Base-by-base conservation (phyloP, 1,140 invertebrate species). In the Eumaeus atala region DNA sequence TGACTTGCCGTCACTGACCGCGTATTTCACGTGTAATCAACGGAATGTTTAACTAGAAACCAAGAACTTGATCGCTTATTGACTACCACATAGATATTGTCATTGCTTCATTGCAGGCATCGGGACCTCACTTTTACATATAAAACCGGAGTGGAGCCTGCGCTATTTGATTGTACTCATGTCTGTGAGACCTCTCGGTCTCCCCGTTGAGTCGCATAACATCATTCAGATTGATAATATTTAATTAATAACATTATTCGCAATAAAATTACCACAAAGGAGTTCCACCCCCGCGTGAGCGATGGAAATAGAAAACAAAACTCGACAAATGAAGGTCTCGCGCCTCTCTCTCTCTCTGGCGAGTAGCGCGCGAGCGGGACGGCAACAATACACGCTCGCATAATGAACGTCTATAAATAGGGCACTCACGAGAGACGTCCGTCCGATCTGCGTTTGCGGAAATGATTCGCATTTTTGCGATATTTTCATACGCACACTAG, bases 311-410 rank as follows among this genome's bases (percentile, higher is more conserved):
- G 75, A 74, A 67, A 56, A 44, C 40, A 44, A 44, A 67, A 58
- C 60, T 61, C 71, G 70, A 77, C 77, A 83, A 78, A 66, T 80
- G 79, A 83, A 83, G 79, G 79, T 77, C 79, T 62, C 61, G 61
- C 64, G 58, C 62, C 61, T 68, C 67, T 52, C 63, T 14, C 51
- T 67, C 64, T 48, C 72, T 51, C 65, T 4, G 36, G 16, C 40
- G n/a, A 18, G 9, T 14, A 17, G 37, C 7, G 64, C 12, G n/a
- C 9, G 61, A 70, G 56, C 37, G 64, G 66, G 61, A 72, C 9
- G 50, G 44, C 18, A 40, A 50, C 61, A 53, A 52, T 42, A 51
- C 56, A 55, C 53, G 64, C 51, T 28, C 21, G 21, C 21, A 59
- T 61, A 66, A 44, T 67, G 70, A 28, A 48, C 61, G 57, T n/a